Percentiles rank a stretch among this genome's conserved stretches.
These are phyloP conservation scores for Tetheella fluctuosa DNA, from an alignment of 2,888 invertebrate genomes.

Conservation along the genomic window DNA sequence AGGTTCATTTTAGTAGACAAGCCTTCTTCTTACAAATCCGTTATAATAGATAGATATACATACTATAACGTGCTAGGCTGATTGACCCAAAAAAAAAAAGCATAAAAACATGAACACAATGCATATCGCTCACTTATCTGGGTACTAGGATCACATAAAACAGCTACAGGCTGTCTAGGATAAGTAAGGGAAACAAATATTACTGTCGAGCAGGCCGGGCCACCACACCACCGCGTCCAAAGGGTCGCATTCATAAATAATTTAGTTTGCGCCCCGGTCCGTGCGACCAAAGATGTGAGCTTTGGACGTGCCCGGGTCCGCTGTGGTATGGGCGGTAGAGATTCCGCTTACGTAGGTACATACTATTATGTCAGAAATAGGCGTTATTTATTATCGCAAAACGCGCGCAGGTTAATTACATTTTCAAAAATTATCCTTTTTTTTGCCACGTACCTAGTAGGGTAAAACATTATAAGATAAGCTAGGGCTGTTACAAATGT, in stretches of 20 bases:
- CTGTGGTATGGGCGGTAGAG: not conserved
- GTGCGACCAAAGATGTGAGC: constrained; percentile 10
- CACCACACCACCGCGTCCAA: constrained; percentile 12
- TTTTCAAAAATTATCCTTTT: not conserved
- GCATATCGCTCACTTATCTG: constrained; percentile 19
- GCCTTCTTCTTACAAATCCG: too few relatives aligned
- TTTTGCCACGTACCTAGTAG: not conserved
- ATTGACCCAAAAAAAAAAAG: too few relatives aligned
- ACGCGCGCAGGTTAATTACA: constrained; percentile 1
- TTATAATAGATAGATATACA: too few relatives aligned
- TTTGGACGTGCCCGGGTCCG: constrained; percentile 10
- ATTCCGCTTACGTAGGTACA: not conserved
- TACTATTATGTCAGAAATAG: not conserved
- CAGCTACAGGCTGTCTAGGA: constrained; percentile 22
- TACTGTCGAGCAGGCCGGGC: constrained; percentile 25
- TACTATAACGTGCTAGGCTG: too few relatives aligned
- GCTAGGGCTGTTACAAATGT: too few relatives aligned
- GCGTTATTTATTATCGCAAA: not conserved
- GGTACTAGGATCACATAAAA: constrained; percentile 29
- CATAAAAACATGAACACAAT: too few relatives aligned
- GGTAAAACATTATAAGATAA: not conserved
- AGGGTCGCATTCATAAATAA: constrained; percentile 51
- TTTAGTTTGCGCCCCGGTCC: constrained; percentile 39
- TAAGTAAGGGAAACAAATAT: constrained; percentile 39
- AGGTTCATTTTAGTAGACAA: too few relatives aligned